Base-by-base conservation (phyloP, 2,113 vertebrate genomes). In the Ochotona princeps region DNA sequence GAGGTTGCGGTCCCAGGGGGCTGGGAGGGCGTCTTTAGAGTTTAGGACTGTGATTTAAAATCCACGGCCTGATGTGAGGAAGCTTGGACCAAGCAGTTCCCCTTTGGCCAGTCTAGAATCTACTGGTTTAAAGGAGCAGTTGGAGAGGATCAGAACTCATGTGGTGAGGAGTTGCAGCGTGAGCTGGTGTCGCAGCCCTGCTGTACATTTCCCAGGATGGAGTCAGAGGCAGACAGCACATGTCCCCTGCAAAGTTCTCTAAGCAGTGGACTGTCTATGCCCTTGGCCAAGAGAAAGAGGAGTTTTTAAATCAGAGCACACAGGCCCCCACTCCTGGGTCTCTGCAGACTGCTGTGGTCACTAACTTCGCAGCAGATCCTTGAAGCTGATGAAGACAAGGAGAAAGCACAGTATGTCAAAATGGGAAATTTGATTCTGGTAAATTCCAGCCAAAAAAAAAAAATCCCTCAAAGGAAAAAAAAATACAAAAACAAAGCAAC, bases 21-120 rank as follows among this genome's bases (percentile, higher is more conserved):
- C 38, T 90, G 87, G 94, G 90, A 97, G 95, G 95, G 92, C 95
- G 92, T 80, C 95, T 95, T 91, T 85, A 85, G 87, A 87, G 90
- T 92, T 92, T 57, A 92, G 92, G 88, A 75, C 92, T 95, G 89
- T 94, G 89, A 83, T 76, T 83, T 94, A 76, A 93, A 95, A 78
- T 96, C 30, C 72, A n/a, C 9, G n/a, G 85, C 85, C 84, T 90
- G 94, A 61, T 82, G 93, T 95, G 91, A 94, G 89, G 94, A 95
- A 93, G 83, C 88, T 95, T 82, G 87, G 95, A 94, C 83, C 82
- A 70, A 78, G 61, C 67, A 78, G 51, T 95, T 89, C 78, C 89
- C 84, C 54, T 61, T 91, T 85, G 89, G 92, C 84, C 26, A 12
- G 81, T 72, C 94, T 92, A 80, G 80, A 89, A 87, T 81, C 73